Evolutionary conservation across 2,113 vertebrate species (phyloP), one percentile per base, ranked within the genome.

Genomic region (Sander vitreus): DNA sequence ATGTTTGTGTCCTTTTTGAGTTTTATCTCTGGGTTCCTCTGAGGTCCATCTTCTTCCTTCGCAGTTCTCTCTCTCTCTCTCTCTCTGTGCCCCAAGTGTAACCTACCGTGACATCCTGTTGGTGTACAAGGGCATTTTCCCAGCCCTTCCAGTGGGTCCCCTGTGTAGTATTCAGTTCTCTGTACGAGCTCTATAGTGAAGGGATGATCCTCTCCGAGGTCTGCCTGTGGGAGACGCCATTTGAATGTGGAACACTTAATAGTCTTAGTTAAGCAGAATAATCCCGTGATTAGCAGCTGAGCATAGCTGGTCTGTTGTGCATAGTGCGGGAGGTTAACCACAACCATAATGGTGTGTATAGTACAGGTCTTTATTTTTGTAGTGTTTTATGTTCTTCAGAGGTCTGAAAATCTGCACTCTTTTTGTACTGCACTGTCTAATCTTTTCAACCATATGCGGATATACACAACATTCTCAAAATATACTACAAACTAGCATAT

Each of bases 201-300:
- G 75, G 70, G 88, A 90, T 88, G 88, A 91, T 89, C 85, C 76
- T 88, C 82, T 76, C 78, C 71, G 50, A 91, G 72, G 85, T 80
- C 72, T 90, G 77, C 81, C 89, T 83, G 74, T 84, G 89, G 86
- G 89, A 92, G 85, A 83, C 58, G 86, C 83, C 45, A 86, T 83
- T 85, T 86, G 75, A 92, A 91, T 84, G 83, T 67, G 72, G 89
- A 90, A 89, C 84, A 68, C 78, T 67, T 94, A 93, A 95, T 92
- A 93, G 91, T 86, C 83, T 95, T 94, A 94, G 89, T 81, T 86
- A 70, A 88, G 83, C 71, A 53, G 81, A 91, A 77, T 95, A 94
- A 95, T 94, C 93, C 93, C 54, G 81, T 87, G 88, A 93, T 91
- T 91, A 94, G 86, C 77, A 89, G 89, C 86, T 89, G 84, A 93